Base-by-base conservation (phyloP, 2,113 vertebrate genomes). In the Macroglossus sobrinus region DNA sequence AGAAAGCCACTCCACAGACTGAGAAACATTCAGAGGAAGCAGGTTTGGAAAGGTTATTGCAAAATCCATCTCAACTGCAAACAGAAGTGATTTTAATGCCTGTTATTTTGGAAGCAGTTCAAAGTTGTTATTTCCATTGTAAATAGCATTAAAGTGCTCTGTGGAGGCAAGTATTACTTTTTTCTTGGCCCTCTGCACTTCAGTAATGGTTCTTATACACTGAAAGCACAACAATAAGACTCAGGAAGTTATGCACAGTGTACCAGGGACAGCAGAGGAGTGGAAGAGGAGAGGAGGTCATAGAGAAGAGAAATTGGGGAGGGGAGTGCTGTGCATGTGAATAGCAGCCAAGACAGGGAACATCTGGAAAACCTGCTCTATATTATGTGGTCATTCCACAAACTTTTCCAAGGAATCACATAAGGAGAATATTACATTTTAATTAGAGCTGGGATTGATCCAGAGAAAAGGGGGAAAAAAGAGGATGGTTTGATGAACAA, bases 61-160 rank as follows among this genome's bases (percentile, higher is more conserved):
- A 97, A 98, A 97, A 97, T 97, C 97, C 98, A 14, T 98, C 98
- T 93, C 98, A 74, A 80, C 89, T 95, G 95, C 96, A 98, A 98
- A 98, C 97, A 98, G 98, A 98, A 97, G 96, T 97, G 89, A 97
- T 97, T 98, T 98, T 97, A 97, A 97, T 96, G 95, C 98, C 97
- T 97, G 76, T 96, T 98, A 8, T 95, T 98, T 98, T 98, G 98
- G 97, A 98, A 98, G 96, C 96, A 86, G 97, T 98, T 98, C 93
- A 94, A 97, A 98, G 97, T 96, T 97, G 94, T 13, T 97, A 97
- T 96, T 97, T 93, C 97, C 89, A 79, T 91, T 97, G 97, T 94
- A 98, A 98, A 97, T 97, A 15, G 14, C 85, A 96, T 94, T 96
- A 88, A 93, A 96, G 93, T 97, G 95, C 85, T 98, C 92, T 96